Evolutionary conservation across 2,888 invertebrate genomes (phyloP), one percentile per base, ranked within the genome.

Genomic region (Nephrocerus scutellatus): DNA sequence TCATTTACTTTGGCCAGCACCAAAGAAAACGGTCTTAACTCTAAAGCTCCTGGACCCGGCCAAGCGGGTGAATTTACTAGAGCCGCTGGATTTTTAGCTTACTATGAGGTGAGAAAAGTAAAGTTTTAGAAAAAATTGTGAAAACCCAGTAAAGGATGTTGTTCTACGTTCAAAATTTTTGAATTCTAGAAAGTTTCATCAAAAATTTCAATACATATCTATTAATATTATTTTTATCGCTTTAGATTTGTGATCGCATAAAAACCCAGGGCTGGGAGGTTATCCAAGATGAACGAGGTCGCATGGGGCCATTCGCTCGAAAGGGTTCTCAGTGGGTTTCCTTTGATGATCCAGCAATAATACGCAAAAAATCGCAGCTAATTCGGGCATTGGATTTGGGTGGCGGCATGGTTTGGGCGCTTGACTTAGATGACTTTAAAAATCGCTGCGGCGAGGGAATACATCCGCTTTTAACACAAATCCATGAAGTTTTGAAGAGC

Each of bases 251-350:
- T 59, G 82, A 89, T 49, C 77, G 84, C 43, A 74, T 92, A 9
- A 77, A 76, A 47, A 78, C 80, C 48, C 77, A 79, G 39, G 84
- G 82, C 3, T 89, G 88, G 85, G 80, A 75, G 4, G 80, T 89
- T 0, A 80, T 89, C 0, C 78, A 86, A 57, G 89, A 90, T 60
- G 75, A 81, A 1, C 67, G 79, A 33, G 73, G 77, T 10, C 73
- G 87, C 31, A 85, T 92, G 78, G 91, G 91, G 5, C 92, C 92
- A 0, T 90, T 84, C 53, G 87, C 91, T 0, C 83, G 80, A 58
- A 84, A 85, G 56, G 88, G 81, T 30, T 82, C 82, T 56, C 91
- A 92, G 59, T 93, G 92, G 92, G 89, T 91, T 14, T 84, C 88
- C 3, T 93, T 77, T 55, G 92, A 93, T 59, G 90, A 92, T 57